Evolutionary conservation across 2,113 vertebrate genomes (phyloP).

Genomic region (Leucosticte australis): DNA sequence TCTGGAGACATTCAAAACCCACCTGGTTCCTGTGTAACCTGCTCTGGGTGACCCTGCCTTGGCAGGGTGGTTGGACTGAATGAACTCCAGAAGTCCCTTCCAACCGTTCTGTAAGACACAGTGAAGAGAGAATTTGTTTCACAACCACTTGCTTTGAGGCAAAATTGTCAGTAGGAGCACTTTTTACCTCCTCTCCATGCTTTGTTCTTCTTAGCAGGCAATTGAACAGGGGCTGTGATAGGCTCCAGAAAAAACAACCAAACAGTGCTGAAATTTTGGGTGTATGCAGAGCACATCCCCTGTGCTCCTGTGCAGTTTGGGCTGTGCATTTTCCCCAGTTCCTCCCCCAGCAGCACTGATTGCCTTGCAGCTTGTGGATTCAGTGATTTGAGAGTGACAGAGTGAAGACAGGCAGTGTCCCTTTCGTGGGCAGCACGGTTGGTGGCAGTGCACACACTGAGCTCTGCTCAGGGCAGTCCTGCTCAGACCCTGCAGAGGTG

Average conservation of each 20-base stretch:
- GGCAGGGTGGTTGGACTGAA: accelerated
- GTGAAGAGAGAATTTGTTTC: not conserved
- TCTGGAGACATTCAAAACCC: not conserved
- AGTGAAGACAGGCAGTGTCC: accelerated
- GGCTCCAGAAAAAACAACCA: not conserved
- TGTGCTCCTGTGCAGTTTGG: not conserved
- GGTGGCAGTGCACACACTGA: accelerated
- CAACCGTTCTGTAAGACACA: not conserved
- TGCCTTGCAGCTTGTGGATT: not conserved
- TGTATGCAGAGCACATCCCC: not conserved
- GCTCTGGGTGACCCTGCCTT: not conserved
- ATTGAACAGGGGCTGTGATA: too few relatives aligned
- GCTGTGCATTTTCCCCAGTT: not conserved
- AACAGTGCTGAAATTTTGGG: not conserved
- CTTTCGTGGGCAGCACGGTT: accelerated
- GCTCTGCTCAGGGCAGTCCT: not conserved
- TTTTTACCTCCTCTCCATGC: not conserved
- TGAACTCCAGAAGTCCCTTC: not conserved
- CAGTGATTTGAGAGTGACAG: not conserved
- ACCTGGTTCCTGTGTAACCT: not conserved
- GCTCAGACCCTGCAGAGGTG: not conserved
- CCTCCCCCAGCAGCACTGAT: not conserved
- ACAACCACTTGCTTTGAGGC: not conserved
- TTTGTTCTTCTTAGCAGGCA: not conserved
- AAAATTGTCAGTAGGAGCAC: not conserved